Base-by-base conservation (phyloP, 2,888 invertebrate genomes). In the Polylopha cassiicola region DNA sequence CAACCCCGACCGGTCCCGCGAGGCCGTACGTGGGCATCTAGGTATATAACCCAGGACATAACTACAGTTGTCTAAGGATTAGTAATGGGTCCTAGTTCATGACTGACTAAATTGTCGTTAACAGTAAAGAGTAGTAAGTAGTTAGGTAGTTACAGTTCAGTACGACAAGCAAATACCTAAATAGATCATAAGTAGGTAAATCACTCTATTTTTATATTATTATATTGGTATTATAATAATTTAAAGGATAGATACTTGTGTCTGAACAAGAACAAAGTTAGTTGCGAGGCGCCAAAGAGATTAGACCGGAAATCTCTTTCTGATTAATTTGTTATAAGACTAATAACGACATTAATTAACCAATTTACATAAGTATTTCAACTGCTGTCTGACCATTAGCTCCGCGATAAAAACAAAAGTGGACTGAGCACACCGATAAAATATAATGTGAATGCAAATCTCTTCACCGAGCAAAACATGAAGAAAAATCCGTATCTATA, bases 311-410 rank as follows among this genome's bases (percentile, higher is more conserved):
- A 50, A 55, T 57, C 65, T 58, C 47, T 45, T 51, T 57, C 53
- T 51, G 65, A 73, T 71, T 68, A 73, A 72, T 73, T 67, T 71
- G 71, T 73, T 65, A 60, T 58, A 64, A 61, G 58, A 53, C 58
- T 61, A 60, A 65, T 70, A 67, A 66, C 65, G 62, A 56, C 51
- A 53, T 65, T 71, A 73, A 74, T 74, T 72, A 71, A 64, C 62
- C 62, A 69, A 74, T 76, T 75, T 71, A 65, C 69, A 69, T 67
- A 53, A n/a, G n/a, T n/a, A n/a, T n/a, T 47, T 52, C 58, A 51
- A 50, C 51, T 33, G 44, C 48, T 50, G 53, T 48, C 14, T 31
- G 23, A 15, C 17, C 6, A 33, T 10, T 9, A 7, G 46, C 28
- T 37, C 23, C 30, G 37, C 45, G 49, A 54, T 61, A 51, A 52